Evolutionary conservation across 1,140 invertebrate genomes (phyloP).

Genomic region (Pinna nobilis): DNA sequence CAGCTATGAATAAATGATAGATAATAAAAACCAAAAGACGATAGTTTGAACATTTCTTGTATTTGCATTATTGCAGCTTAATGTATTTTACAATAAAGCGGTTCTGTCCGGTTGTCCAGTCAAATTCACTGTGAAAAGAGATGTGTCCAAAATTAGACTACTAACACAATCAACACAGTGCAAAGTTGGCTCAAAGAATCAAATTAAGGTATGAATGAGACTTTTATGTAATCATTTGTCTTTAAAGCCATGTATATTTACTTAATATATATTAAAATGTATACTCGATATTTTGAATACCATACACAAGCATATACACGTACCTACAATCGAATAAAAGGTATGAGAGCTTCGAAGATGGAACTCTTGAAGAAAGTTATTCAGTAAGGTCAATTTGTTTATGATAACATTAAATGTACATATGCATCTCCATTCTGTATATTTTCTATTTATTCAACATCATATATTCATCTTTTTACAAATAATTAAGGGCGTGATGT

Average conservation of each 20-base stretch:
- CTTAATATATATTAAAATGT: too few relatives aligned
- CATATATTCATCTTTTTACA: not conserved
- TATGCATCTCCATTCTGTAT: not conserved
- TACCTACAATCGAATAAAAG: too few relatives aligned
- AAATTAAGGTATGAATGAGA: conserved; percentile 34
- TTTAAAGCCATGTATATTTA: too few relatives aligned
- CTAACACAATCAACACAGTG: conserved; percentile 25
- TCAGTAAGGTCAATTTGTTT: not conserved
- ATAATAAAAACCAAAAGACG: too few relatives aligned
- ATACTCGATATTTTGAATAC: too few relatives aligned
- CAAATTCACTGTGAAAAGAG: conserved; percentile 44
- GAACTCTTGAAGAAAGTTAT: conserved; percentile 7
- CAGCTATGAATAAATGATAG: too few relatives aligned
- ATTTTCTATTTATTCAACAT: not conserved
- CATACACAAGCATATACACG: too few relatives aligned
- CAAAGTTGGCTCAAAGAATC: conserved; percentile 38
- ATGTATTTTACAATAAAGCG: conserved; percentile 35
- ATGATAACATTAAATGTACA: not conserved
- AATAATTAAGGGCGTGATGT: too few relatives aligned
- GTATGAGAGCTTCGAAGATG: too few relatives aligned
- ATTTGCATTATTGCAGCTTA: conserved; percentile 40
- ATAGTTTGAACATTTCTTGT: not conserved
- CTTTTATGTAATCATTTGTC: too few relatives aligned
- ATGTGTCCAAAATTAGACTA: conserved; percentile 43
- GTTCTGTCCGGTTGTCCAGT: conserved; percentile 43